These are phyloP conservation scores for Eulithis testata DNA, from an alignment of 2,888 invertebrate species.

Conservation along the genomic window DNA sequence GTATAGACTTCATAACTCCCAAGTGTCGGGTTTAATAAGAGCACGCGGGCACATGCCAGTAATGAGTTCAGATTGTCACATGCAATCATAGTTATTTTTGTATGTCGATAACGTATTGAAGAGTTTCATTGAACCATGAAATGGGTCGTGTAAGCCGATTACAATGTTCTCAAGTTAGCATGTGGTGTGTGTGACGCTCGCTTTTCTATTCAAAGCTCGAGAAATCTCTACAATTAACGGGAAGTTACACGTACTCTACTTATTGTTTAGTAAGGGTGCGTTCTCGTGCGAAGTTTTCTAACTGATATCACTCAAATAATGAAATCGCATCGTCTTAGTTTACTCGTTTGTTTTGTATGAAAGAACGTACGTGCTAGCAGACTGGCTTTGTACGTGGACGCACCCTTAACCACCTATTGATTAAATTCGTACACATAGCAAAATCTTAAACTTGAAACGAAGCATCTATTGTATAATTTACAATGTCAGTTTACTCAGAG, in stretches of 20 bases:
- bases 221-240: constrained; percentile 38
- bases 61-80: constrained; percentile 40
- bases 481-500: constrained; percentile 86
- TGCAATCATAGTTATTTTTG: constrained; percentile 43
- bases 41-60: constrained; percentile 39
- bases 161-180: constrained; percentile 30
- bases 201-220: constrained; percentile 30
- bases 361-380: background rate
- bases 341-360: constrained; percentile 16
- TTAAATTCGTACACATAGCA: constrained; percentile 8
- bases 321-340: background rate
- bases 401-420: constrained; percentile 13
- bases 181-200: constrained; percentile 24
- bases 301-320: constrained; percentile 6
- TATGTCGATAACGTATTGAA: constrained; percentile 39
- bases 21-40: constrained; percentile 41
- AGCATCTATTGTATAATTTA: constrained; percentile 15
- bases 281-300: constrained; percentile 14
- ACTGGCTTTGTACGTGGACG: constrained; percentile 12
- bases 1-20: constrained; percentile 42
- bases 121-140: constrained; percentile 31
- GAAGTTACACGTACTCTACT: constrained; percentile 30
- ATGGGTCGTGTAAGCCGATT: constrained; percentile 25
- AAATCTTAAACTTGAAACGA: constrained; percentile 4
- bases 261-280: constrained; percentile 29